Evolutionary conservation across 2,888 invertebrate genomes (phyloP).

Genomic region (Isotomurus palustris): DNA sequence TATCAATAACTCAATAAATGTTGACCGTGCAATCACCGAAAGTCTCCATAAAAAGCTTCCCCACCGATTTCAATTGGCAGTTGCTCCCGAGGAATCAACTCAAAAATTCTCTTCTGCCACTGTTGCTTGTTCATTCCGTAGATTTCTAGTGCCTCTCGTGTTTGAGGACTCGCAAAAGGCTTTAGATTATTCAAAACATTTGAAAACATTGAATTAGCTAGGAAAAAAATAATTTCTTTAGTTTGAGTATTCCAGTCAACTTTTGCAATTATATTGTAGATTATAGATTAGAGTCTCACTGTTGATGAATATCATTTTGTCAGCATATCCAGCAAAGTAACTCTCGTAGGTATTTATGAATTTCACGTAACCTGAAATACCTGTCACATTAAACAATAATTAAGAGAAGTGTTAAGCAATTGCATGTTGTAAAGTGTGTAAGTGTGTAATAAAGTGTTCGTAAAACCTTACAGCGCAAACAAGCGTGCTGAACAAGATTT

Average conservation of each 20-base stretch:
- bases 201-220: not conserved
- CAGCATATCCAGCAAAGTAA: not conserved
- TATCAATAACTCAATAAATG: no score
- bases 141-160: not conserved
- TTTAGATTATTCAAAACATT: not conserved
- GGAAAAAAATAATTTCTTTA: not conserved
- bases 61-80: not conserved
- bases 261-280: not conserved
- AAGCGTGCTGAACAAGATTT: conserved; percentile 8
- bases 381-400: no score
- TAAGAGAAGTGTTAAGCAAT: no score
- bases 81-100: not conserved
- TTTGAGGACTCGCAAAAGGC: not conserved
- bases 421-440: no score
- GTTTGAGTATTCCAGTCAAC: not conserved
- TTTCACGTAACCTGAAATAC: not conserved
- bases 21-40: no score
- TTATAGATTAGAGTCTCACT: not conserved
- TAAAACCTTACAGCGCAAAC: conserved; percentile 4
- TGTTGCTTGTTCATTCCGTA: not conserved
- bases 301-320: not conserved
- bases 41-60: not conserved
- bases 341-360: not conserved
- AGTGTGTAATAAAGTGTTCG: no score
- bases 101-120: not conserved